phyloP scores from a whole-genome alignment of 2,888 invertebrate species.

The Cryptophagus acutangulus region DNA sequence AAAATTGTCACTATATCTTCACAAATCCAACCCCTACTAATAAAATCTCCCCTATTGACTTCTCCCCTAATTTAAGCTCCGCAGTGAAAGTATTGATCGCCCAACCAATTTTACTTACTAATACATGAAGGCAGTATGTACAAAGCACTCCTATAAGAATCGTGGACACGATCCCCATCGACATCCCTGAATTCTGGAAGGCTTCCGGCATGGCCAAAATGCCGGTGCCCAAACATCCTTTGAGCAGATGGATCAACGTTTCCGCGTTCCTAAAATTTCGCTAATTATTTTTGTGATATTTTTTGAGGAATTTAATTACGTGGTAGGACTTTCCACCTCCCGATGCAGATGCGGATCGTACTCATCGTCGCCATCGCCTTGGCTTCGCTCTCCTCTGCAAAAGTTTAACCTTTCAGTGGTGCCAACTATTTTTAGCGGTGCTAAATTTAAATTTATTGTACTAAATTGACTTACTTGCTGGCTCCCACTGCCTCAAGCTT shows the following conservation, averaged over 20 bases:
- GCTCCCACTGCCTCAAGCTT: slow-evolving; percentile 26
- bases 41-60: no score
- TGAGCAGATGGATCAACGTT: slow-evolving; percentile 80
- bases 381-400: slow-evolving; percentile 15
- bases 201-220: slow-evolving; percentile 92
- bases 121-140: slow-evolving; percentile 82
- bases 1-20: no score
- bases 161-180: slow-evolving; percentile 73
- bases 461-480: slow-evolving; percentile 23
- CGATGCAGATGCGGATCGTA: slow-evolving; percentile 69
- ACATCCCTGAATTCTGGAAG: slow-evolving; percentile 78
- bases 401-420: slow-evolving; percentile 10
- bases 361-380: slow-evolving; percentile 33
- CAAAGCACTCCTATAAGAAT: slow-evolving; percentile 72
- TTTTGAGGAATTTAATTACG: slow-evolving; percentile 55
- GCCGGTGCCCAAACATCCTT: slow-evolving; percentile 90
- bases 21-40: no score
- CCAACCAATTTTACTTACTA: slow-evolving; percentile 53
- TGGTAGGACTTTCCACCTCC: slow-evolving; percentile 62
- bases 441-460: not conserved
- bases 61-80: no score
- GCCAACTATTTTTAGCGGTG: slow-evolving; percentile 10
- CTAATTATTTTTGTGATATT: not conserved
- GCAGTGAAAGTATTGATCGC: no score
- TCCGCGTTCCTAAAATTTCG: slow-evolving; percentile 61